A percentile compares a stretch with the other conserved stretches of the same genome.
Evolutionary conservation across 92 coral and sea anemone genomes (phyloP).

Genomic region (Phymanthus crucifer): DNA sequence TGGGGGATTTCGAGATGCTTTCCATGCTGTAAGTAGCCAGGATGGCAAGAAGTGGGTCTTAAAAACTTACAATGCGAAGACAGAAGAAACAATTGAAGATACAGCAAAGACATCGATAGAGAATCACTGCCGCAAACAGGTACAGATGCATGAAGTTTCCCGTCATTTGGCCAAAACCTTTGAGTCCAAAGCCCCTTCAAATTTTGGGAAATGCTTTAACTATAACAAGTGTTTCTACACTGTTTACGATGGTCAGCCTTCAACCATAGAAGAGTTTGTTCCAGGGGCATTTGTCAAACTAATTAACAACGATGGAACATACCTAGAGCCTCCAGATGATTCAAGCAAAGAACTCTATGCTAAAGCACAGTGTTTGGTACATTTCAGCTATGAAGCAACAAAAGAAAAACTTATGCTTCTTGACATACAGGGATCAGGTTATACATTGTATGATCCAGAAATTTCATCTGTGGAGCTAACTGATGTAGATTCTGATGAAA

Average conservation of each 20-base stretch:
- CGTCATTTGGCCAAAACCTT: conserved; percentile 49
- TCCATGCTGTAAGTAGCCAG: conserved; percentile 30
- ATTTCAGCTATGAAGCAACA: conserved; percentile 28
- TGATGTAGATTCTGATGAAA: conserved; percentile 5
- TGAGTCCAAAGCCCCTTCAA: conserved; percentile 28
- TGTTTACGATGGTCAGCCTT: conserved; percentile 21
- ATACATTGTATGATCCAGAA: conserved; percentile 45
- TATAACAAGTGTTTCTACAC: conserved; percentile 41
- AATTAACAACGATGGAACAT: conserved; percentile 38
- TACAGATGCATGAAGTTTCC: conserved; percentile 50
- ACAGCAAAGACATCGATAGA: conserved; percentile 18
- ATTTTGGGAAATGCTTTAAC: conserved; percentile 43
- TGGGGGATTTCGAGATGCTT: conserved; percentile 32
- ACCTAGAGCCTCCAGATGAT: conserved; percentile 29
- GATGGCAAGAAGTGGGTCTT: conserved; percentile 42
- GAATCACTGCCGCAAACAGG: conserved; percentile 44
- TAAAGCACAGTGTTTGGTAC: conserved; percentile 40
- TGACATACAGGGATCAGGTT: conserved; percentile 45
- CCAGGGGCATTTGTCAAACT: conserved; percentile 44
- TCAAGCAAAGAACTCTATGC: conserved; percentile 25
- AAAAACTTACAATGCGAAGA: conserved; percentile 36
- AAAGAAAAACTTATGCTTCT: conserved; percentile 47
- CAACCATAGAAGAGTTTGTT: conserved; percentile 49
- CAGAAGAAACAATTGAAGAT: conserved; percentile 18
- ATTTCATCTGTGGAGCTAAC: conserved; percentile 32